phyloP scores from a whole-genome alignment of 2,888 invertebrate genomes.

The Rhogogaster chlorosoma region DNA sequence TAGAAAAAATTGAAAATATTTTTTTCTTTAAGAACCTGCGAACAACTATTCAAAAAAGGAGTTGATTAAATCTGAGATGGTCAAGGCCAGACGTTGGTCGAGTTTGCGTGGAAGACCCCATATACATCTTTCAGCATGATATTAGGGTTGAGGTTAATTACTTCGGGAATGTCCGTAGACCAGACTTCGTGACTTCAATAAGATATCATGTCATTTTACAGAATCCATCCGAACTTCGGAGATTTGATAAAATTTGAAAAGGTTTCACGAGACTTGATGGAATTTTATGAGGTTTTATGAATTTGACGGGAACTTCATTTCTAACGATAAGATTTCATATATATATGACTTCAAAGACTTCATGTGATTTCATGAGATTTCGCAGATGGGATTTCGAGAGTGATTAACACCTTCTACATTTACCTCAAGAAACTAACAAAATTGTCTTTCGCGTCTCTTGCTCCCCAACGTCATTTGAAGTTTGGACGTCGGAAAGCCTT shows the following conservation, averaged over 20 bases:
- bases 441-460: neutral
- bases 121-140: neutral
- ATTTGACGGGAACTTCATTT: neutral
- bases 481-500: neutral
- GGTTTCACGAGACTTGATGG: neutral
- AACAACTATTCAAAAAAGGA: too few species aligned
- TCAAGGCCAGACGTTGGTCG: too few species aligned
- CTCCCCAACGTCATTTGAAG: neutral
- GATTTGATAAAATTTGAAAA: neutral
- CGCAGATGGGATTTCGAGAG: neutral
- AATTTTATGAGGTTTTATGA: neutral
- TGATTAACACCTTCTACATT: neutral
- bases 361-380: neutral
- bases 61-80: too few species aligned
- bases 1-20: too few species aligned
- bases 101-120: too few species aligned
- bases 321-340: neutral
- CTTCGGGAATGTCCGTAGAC: too few species aligned
- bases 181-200: neutral
- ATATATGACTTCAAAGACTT: neutral
- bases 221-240: neutral
- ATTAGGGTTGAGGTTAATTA: neutral
- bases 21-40: too few species aligned
- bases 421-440: neutral
- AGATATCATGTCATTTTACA: neutral